Evolutionary conservation across 2,797 vertebrate genomes (phyloP), one percentile per base, ranked within the genome.

Genomic region (Malacoctenus gilli): DNA sequence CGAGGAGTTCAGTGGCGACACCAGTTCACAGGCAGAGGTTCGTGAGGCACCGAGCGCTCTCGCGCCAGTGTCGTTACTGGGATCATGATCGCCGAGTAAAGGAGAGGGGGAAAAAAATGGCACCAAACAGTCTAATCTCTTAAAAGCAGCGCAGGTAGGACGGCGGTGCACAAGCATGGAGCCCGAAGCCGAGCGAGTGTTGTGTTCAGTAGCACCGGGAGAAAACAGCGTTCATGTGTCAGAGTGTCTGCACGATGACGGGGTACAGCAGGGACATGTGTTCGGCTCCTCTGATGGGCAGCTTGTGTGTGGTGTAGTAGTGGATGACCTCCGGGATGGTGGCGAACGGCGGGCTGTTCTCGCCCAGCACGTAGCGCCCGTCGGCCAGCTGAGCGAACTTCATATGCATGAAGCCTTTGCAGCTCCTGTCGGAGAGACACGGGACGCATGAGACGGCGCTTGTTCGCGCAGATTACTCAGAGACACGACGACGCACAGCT

Each of bases 331-430:
- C 93, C 0, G 94, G 94, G 31, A 96, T 87, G 23, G 92, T 93
- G 74, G 81, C 63, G 63, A 96, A 95, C 0, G 92, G 92, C 3
- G 93, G 93, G 0, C 95, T 95, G 83, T 95, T 94, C 60, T 94
- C 94, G 0, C 95, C 95, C 0, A 96, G 89, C 4, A 94, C 80
- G 1, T 91, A 90, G 10, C 90, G 86, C 6, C 89, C 87, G 2
- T 95, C 93, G 19, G 87, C 77, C 0, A 87, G 92, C 69, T 79
- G 77, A 0, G 85, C 68, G 59, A 96, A 94, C 85, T 96, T 96
- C 91, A 96, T 94, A 25, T 96, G 95, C 91, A 95, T 94, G 63
- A 94, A 95, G 23, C 95, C 94, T 13, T 95, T 94, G 69, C 92
- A 95, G 84, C 94, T 95, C 89, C 95, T 96, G 68, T 15, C 15